Evolutionary conservation across 2,888 invertebrate species (phyloP), one percentile per base, ranked within the genome.

Genomic region (Pyrrhia umbra): DNA sequence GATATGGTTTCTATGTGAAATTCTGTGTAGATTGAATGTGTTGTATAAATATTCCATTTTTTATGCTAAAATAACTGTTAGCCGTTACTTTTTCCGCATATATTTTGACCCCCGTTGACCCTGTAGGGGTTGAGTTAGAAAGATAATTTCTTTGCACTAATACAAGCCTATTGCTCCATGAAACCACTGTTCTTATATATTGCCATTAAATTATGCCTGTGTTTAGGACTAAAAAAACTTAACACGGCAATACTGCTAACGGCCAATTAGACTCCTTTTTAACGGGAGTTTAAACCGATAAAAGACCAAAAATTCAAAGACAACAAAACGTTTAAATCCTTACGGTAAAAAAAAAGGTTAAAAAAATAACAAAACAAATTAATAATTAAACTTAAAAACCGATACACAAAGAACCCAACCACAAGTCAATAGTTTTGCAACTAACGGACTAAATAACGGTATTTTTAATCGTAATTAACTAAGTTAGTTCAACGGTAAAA

Each of bases 401-500:
- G 45, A 64, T 45, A 45, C 6, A 34, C 13, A 39, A 42, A 50
- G 5, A 34, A 13, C 45, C 23, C 37, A 60, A n/a, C 60, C n/a
- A 55, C 40, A 50, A 42, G n/a, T 25, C 30, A 59, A 40, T 40
- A 6, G 51, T 50, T 40, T 57, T 27, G 10, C 21, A 52, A 40
- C 23, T 62, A 74, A 69, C 75, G 52, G 54, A 39, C 23, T 2
- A 18, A 56, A 45, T 73, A 79, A 73, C 80, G 68, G 77, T 6
- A 49, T 23, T 57, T 56, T 61, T 61, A 43, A 66, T 52, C 23
- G 6, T 57, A 61, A 67, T 75, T 64, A 67, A 39, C 60, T 23
- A 73, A 62, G 37, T 47, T 65, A 68, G 37, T 21, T 58, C 37
- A 65, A 65, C 80, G 59, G 75, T 80, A 59, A 68, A 34, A 59